Base-by-base conservation (phyloP, 2,888 invertebrate genomes). In the Oasisia sp. region DNA sequence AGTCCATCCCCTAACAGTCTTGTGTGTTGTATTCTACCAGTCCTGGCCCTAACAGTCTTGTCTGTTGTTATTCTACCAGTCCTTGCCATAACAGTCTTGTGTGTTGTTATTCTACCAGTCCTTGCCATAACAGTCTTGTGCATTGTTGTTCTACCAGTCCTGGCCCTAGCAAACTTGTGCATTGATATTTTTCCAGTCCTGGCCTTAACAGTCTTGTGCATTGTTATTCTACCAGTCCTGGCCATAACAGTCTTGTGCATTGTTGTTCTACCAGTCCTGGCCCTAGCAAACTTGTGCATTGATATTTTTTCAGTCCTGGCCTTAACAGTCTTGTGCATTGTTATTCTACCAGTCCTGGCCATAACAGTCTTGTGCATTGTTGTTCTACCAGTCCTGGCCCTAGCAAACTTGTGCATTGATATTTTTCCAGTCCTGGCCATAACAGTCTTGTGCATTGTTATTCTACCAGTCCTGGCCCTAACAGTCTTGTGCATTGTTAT, bases 41-140 rank as follows among this genome's bases (percentile, higher is more conserved):
- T 45, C 96, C 96, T 97, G 98, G 99, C 90, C 98, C 99, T 0
- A 99, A 99, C 97, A 98, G 98, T 93, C 99, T 99, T 0, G 94
- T 98, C 0, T 9, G 50, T 50, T 50, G 14, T 14, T 50, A 9
- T 38, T 50, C 9, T 50, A 50, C 50, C 50, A 50, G 50, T 45
- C 96, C 96, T 97, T 98, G 99, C 90, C 98, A 99, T 0, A 99
- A 99, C 97, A 98, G 98, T 93, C 99, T 99, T 0, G 94, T 98
- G 0, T 9, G 50, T 50, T 50, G 50, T 50, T 50, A 50, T 50
- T 50, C 50, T 50, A 50, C 50, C 14, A 50, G 96, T 44, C 96
- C 96, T 97, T 98, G 99, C 90, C 98, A 99, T 0, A 99, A 99
- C 97, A 98, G 98, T 93, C 99, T 99, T 0, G 94, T 98, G 0